These are phyloP conservation scores for Daptonema setosum DNA, from an alignment of 2,888 invertebrate species.

Conservation along the genomic window DNA sequence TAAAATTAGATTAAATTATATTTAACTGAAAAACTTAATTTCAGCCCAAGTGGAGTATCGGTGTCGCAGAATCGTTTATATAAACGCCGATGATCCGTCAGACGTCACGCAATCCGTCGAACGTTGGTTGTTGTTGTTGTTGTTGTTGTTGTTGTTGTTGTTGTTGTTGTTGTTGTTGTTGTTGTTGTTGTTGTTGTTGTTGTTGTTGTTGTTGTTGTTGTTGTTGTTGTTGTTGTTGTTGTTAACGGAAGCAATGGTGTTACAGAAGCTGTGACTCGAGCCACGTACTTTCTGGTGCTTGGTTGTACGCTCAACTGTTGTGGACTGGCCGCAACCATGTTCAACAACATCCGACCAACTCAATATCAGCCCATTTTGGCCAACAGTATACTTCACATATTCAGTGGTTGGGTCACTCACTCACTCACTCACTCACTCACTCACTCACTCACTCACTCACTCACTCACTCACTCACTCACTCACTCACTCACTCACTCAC, in stretches of 20 bases:
- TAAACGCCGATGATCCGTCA: slow-evolving; percentile 17
- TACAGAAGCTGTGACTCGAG: slow-evolving; percentile 19
- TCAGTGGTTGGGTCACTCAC: slow-evolving; percentile 14
- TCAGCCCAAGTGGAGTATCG: no score
- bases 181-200: slow-evolving; percentile 3
- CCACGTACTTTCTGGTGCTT: slow-evolving; percentile 18
- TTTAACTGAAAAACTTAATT: no score
- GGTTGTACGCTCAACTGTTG: slow-evolving; percentile 12
- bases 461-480: no score
- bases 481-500: no score
- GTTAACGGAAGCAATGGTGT: not conserved
- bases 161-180: slow-evolving; percentile 4
- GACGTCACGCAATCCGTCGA: slow-evolving; percentile 23
- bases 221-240: slow-evolving; percentile 3
- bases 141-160: slow-evolving; percentile 2
- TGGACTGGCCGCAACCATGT: slow-evolving; percentile 12
- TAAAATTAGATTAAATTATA: no score
- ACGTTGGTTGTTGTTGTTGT: slow-evolving; percentile 12
- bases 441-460: not conserved
- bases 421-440: not conserved
- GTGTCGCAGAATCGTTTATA: slow-evolving; percentile 17
- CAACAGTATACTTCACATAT: slow-evolving; percentile 19
- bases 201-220: slow-evolving; percentile 4
- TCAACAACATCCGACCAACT: slow-evolving; percentile 15
- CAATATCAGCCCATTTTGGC: slow-evolving; percentile 18